These are phyloP conservation scores for Apodemus sylvaticus DNA, from an alignment of 2,113 vertebrate species.

Conservation along the genomic window DNA sequence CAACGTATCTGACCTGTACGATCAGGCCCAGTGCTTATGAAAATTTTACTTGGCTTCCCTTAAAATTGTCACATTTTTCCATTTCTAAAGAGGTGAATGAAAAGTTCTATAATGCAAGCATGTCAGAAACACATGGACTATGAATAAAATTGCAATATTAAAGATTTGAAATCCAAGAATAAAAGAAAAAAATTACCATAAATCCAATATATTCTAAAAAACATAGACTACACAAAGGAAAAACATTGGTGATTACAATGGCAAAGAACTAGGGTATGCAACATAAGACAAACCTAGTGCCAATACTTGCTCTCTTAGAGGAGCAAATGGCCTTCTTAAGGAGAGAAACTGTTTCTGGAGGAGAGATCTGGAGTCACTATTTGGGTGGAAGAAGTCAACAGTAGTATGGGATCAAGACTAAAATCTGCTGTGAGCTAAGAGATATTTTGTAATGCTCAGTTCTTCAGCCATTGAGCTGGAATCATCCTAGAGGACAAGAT, in stretches of 20 bases:
- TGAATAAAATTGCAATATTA: not conserved
- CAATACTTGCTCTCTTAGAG: not conserved
- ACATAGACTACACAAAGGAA: not conserved
- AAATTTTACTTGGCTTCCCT: not conserved
- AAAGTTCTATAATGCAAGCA: not conserved
- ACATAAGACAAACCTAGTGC: not conserved
- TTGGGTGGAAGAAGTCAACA: not conserved
- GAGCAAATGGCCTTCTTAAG: not conserved
- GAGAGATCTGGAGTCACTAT: not conserved
- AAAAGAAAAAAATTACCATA: slow-evolving; percentile 46
- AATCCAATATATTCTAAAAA: not conserved
- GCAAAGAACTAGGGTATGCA: not conserved
- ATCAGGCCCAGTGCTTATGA: not conserved
- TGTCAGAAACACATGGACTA: not conserved
- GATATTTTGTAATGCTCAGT: not conserved
- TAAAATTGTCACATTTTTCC: slow-evolving; percentile 32
- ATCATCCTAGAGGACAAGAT: not conserved
- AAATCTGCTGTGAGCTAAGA: slow-evolving; percentile 2
- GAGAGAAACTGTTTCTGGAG: not conserved
- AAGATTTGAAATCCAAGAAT: not conserved
- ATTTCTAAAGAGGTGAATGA: not conserved
- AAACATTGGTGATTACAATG: not conserved
- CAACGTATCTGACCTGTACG: slow-evolving; percentile 45
- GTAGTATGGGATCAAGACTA: slow-evolving; percentile 12
- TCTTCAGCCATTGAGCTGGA: not conserved